phyloP scores from a whole-genome alignment of 2,888 invertebrate species.

The Strigamia maritima region DNA sequence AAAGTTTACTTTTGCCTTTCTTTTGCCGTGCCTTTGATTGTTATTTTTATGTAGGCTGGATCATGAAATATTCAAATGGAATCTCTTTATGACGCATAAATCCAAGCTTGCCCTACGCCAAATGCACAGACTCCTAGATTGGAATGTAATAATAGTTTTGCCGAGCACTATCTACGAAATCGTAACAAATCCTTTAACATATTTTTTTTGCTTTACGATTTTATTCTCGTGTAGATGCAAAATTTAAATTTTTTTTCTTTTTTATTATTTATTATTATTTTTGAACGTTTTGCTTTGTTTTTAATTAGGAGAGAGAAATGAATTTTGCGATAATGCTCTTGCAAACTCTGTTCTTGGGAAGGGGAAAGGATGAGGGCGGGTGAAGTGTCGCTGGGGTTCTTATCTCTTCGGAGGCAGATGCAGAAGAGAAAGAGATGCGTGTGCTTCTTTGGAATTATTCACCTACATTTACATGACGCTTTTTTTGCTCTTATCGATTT shows the following conservation, averaged over 20 bases:
- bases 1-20: conserved; percentile 9
- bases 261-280: neutral
- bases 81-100: conserved; percentile 5
- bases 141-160: neutral
- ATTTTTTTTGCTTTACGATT: neutral
- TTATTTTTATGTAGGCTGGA: conserved; percentile 10
- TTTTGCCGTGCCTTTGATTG: conserved; percentile 10
- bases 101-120: neutral
- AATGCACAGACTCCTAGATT: neutral
- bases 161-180: neutral
- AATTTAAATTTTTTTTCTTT: neutral
- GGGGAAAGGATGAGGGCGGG: neutral
- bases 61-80: conserved; percentile 10
- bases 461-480: neutral
- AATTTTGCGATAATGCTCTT: neutral
- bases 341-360: neutral
- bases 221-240: neutral
- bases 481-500: neutral
- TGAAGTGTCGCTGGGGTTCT: neutral
- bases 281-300: neutral
- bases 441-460: conserved; percentile 10
- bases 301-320: neutral
- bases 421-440: conserved; percentile 10
- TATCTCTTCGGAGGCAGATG: conserved; percentile 10
- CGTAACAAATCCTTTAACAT: neutral